Evolutionary conservation across 1,140 invertebrate species (phyloP).

Genomic region (Linepithema humile): DNA sequence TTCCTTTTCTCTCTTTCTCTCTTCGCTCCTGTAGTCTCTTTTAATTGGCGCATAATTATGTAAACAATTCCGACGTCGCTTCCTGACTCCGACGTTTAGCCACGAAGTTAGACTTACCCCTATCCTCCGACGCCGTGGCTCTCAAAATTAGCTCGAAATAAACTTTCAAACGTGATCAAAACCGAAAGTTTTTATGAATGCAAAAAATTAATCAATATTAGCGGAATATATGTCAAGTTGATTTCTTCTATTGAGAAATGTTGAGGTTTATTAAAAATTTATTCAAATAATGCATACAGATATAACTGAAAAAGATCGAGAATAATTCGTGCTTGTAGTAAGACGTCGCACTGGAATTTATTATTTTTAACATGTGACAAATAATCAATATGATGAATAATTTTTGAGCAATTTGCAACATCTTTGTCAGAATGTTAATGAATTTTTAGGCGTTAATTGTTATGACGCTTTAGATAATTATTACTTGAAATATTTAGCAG

Average conservation of each 20-base stretch:
- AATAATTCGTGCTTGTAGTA: no score
- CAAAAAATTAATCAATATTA: background rate
- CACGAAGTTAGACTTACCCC: conserved; percentile 57
- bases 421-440: no score
- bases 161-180: conserved; percentile 23
- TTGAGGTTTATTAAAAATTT: background rate
- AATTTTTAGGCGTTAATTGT: no score
- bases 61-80: conserved; percentile 78
- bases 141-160: conserved; percentile 56
- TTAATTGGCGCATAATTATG: conserved; percentile 83
- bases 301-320: background rate
- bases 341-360: no score
- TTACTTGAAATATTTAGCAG: background rate
- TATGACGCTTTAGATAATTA: no score
- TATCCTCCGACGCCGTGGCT: conserved; percentile 59
- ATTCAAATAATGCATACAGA: background rate
- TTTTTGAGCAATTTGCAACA: no score
- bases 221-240: background rate
- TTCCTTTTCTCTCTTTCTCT: conserved; percentile 37
- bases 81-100: conserved; percentile 39
- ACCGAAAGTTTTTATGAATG: background rate
- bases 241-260: background rate
- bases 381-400: no score
- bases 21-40: conserved; percentile 69
- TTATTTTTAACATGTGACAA: no score